These are phyloP conservation scores for Lates japonicus DNA, from an alignment of 2,797 vertebrate species.

Conservation along the genomic window DNA sequence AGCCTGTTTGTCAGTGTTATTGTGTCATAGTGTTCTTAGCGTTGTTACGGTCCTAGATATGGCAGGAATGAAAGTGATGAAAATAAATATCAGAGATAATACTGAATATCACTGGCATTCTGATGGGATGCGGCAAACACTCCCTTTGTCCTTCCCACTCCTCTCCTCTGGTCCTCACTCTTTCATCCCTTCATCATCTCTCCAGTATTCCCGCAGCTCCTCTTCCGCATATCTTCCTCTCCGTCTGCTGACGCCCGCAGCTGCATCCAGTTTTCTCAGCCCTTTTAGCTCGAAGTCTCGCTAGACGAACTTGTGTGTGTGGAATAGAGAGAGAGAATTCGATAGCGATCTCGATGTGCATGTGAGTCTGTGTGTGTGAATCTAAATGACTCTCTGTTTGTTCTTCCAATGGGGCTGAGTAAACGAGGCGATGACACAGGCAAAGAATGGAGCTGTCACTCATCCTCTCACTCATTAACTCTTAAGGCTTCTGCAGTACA, in stretches of 20 bases:
- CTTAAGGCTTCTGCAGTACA: constrained; percentile 36
- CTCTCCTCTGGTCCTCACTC: background rate
- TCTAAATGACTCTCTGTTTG: constrained; percentile 45
- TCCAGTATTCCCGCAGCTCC: background rate
- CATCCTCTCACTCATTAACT: constrained; percentile 60
- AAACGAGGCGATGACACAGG: constrained; percentile 55
- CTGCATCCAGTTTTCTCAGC: constrained; percentile 36
- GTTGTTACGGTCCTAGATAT: constrained; percentile 7
- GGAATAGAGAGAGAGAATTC: constrained; percentile 1
- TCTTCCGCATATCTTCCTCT: constrained; percentile 5
- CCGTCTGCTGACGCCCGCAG: constrained; percentile 29
- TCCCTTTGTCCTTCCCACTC: background rate
- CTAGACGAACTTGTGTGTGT: constrained; percentile 21
- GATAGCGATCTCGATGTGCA: background rate
- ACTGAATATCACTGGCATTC: background rate
- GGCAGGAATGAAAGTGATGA: background rate
- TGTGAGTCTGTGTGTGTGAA: constrained; percentile 6
- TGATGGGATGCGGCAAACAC: background rate
- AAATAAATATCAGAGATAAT: constrained; percentile 16
- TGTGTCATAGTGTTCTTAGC: constrained; percentile 9
- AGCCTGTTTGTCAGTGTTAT: background rate
- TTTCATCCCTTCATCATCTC: background rate
- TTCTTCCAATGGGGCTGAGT: constrained; percentile 53
- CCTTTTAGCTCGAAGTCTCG: constrained; percentile 3
- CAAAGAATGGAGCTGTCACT: constrained; percentile 61